Percentiles rank a stretch among this genome's conserved stretches.
phyloP scores from a whole-genome alignment of 2,888 invertebrate genomes.

The Protonemura montana region DNA sequence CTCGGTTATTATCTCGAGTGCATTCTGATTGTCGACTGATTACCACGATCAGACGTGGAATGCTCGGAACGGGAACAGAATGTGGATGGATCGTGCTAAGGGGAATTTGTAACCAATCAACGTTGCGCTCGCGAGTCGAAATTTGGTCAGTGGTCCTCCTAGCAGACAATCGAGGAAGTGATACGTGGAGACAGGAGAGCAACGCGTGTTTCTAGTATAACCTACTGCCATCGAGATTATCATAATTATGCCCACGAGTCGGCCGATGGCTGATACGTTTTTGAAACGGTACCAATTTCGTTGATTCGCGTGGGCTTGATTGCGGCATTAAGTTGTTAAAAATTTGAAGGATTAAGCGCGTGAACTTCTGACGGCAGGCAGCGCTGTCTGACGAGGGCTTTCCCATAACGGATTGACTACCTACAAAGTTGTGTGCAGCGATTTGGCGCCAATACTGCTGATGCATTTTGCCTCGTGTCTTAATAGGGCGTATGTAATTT shows the following conservation, averaged over 20 bases:
- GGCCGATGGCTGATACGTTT: not conserved
- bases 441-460: not conserved
- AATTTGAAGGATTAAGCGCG: not conserved
- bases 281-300: not conserved
- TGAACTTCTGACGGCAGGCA: not conserved
- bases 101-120: not conserved
- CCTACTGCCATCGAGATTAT: not conserved
- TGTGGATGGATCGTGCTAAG: not conserved
- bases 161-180: not conserved
- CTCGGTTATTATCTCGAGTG: not conserved
- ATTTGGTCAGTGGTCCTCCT: not conserved
- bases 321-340: not conserved
- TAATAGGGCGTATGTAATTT: constrained; percentile 7
- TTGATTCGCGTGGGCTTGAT: not conserved
- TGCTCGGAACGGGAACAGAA: not conserved
- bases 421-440: not conserved
- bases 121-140: not conserved
- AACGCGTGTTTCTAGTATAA: not conserved
- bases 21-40: not conserved
- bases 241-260: not conserved
- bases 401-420: not conserved
- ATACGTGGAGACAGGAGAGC: not conserved
- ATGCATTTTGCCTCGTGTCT: not conserved
- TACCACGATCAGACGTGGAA: not conserved
- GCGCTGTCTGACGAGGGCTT: too few species aligned